Evolutionary conservation across 2,888 invertebrate species (phyloP).

Genomic region (Lycaena phlaeas): DNA sequence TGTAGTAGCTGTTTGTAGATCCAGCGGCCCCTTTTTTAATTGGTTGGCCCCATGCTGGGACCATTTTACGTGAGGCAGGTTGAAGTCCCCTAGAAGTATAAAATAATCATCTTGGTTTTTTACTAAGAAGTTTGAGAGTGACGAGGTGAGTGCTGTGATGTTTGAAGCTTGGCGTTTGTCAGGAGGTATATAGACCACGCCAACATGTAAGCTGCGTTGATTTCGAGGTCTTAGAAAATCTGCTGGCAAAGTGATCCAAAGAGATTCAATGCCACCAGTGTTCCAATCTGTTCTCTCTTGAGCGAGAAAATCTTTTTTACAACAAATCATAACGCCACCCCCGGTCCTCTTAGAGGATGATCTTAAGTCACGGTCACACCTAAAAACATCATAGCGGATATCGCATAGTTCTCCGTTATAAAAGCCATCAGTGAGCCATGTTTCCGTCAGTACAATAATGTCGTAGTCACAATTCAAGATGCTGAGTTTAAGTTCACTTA

Average conservation of each 20-base stretch:
- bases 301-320: not conserved
- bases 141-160: too few relatives aligned
- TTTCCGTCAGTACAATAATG: not conserved
- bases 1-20: not conserved
- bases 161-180: too few relatives aligned
- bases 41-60: not conserved
- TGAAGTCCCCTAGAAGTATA: not conserved
- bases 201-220: too few relatives aligned
- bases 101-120: not conserved
- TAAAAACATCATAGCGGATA: constrained; percentile 3
- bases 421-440: constrained; percentile 6
- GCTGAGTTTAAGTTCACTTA: too few relatives aligned
- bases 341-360: not conserved
- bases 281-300: not conserved
- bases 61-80: not conserved
- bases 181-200: too few relatives aligned
- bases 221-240: too few relatives aligned
- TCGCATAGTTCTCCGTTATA: constrained; percentile 1
- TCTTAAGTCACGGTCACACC: not conserved
- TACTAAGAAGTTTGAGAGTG: not conserved
- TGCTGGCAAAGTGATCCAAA: too few relatives aligned
- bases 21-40: not conserved
- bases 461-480: too few relatives aligned
- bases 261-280: too few relatives aligned
- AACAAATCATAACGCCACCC: constrained; percentile 3